phyloP scores from a whole-genome alignment of 1,140 invertebrate species.

The Habropoda laboriosa region DNA sequence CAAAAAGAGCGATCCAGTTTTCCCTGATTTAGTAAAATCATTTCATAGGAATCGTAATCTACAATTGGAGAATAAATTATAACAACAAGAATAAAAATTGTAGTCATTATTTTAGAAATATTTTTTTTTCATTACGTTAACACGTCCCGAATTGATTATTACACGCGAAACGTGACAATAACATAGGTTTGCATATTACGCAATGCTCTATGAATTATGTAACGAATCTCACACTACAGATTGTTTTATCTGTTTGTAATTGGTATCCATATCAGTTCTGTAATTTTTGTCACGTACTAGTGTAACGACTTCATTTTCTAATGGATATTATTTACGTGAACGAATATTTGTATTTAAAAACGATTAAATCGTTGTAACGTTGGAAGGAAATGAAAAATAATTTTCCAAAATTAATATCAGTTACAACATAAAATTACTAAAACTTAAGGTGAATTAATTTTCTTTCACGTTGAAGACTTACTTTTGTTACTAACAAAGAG shows the following conservation, averaged over 20 bases:
- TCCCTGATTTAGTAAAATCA: too few relatives aligned
- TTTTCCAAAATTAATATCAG: background rate
- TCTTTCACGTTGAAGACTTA: background rate
- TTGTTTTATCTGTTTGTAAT: background rate
- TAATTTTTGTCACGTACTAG: background rate
- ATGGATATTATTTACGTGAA: background rate
- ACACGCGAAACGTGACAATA: background rate
- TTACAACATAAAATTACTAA: background rate
- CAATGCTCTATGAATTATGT: slow-evolving; percentile 49
- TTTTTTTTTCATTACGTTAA: background rate
- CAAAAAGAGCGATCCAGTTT: too few relatives aligned
- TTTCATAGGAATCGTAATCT: too few relatives aligned
- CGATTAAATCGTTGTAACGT: background rate
- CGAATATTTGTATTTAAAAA: background rate
- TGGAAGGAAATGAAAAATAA: background rate
- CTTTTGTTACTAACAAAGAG: too few relatives aligned
- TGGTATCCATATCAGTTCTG: background rate
- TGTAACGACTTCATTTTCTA: background rate
- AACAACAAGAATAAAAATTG: too few relatives aligned
- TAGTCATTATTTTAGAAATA: too few relatives aligned
- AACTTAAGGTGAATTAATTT: background rate
- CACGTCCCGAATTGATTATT: background rate
- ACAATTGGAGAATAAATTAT: too few relatives aligned
- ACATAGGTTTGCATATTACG: slow-evolving; percentile 6
- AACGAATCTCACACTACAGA: slow-evolving; percentile 16